These are phyloP conservation scores for Hemichromis elongatus DNA, from an alignment of 2,113 vertebrate species.

Conservation along the genomic window DNA sequence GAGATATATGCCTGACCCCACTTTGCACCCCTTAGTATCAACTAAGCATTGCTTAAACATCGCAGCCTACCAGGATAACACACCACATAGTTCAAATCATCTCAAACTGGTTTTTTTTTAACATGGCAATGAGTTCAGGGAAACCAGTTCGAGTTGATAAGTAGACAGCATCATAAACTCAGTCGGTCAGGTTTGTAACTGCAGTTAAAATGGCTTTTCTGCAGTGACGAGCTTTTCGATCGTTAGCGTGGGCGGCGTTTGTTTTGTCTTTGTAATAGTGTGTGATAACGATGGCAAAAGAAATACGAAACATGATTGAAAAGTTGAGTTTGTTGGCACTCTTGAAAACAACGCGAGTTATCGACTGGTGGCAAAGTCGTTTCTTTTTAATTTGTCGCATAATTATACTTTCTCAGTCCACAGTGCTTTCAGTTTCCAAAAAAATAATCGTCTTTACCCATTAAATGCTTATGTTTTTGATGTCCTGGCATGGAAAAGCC, in stretches of 20 bases:
- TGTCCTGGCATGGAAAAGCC: not conserved
- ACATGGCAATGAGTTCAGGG: accelerated
- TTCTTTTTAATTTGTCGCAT: not conserved
- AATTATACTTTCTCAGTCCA: not conserved
- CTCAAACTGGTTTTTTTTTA: not conserved
- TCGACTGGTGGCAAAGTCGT: not conserved
- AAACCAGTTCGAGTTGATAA: not conserved
- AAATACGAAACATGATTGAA: accelerated
- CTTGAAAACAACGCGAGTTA: not conserved
- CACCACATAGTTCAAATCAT: not conserved
- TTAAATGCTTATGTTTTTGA: not conserved
- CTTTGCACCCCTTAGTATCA: not conserved
- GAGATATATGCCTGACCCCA: accelerated
- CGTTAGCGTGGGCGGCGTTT: not conserved
- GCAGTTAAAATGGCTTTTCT: not conserved
- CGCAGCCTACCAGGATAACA: not conserved
- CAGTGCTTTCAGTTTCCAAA: not conserved
- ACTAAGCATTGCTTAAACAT: not conserved
- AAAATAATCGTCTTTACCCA: not conserved
- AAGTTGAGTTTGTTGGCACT: not conserved
- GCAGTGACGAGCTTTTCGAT: not conserved
- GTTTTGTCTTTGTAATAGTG: not conserved
- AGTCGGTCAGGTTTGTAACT: not conserved
- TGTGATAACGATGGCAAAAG: not conserved
- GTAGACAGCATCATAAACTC: not conserved